These are phyloP conservation scores for Melieria picta DNA, from an alignment of 2,888 invertebrate species.

Conservation along the genomic window DNA sequence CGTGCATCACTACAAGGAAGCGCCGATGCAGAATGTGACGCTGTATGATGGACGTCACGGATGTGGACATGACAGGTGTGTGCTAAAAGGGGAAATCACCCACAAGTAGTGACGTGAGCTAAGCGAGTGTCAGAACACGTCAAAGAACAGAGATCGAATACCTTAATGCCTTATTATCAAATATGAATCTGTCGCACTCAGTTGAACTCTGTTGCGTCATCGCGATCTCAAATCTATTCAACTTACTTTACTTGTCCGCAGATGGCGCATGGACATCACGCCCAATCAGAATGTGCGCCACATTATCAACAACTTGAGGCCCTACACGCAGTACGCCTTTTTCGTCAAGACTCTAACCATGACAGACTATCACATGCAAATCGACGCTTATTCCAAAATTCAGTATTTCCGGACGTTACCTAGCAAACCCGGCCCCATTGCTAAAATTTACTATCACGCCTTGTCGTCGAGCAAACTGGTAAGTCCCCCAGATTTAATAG, in stretches of 20 bases:
- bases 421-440: slow-evolving; percentile 58
- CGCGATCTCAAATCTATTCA: background rate
- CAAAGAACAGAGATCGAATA: background rate
- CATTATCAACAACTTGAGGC: slow-evolving; percentile 76
- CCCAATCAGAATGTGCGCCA: slow-evolving; percentile 67
- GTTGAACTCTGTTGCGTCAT: too few species aligned
- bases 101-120: too few species aligned
- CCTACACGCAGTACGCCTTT: slow-evolving; percentile 91
- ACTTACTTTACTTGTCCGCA: slow-evolving; percentile 51
- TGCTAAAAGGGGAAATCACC: too few species aligned
- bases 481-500: slow-evolving; percentile 37
- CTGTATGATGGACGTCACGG: slow-evolving; percentile 91
- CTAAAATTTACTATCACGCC: slow-evolving; percentile 53
- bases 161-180: too few species aligned
- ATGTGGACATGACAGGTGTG: slow-evolving; percentile 81
- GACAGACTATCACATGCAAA: slow-evolving; percentile 72
- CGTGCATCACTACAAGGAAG: slow-evolving; percentile 84
- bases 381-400: slow-evolving; percentile 85
- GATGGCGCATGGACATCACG: slow-evolving; percentile 74
- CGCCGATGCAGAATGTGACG: slow-evolving; percentile 78
- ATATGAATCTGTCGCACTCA: too few species aligned
- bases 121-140: background rate
- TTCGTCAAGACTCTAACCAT: slow-evolving; percentile 93
- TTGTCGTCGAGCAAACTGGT: slow-evolving; percentile 56
- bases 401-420: slow-evolving; percentile 81